A percentile compares a stretch with the other conserved stretches of the same genome.
Conservation (phyloP, 2,113 vertebrate genomes). For the Mesembrinibis cayennensis region DNA sequence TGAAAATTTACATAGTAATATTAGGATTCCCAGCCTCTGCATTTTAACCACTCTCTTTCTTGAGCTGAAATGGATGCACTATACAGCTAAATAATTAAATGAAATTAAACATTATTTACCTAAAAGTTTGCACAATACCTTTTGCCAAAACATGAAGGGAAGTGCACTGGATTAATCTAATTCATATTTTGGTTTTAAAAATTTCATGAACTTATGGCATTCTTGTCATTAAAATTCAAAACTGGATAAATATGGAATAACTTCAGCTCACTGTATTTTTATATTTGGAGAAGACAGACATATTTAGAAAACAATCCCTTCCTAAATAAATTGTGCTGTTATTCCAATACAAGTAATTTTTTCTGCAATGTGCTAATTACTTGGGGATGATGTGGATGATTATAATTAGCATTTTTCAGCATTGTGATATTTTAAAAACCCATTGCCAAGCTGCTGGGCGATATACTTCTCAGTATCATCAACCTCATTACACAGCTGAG, state of each 20-base stretch:
- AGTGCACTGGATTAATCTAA: background rate
- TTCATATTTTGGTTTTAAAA: slow-evolving; percentile 18
- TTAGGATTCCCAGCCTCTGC: background rate
- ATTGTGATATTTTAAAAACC: background rate
- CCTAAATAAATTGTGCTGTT: slow-evolving; percentile 20
- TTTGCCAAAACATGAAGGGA: background rate
- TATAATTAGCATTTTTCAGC: background rate
- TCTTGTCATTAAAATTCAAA: slow-evolving; percentile 39
- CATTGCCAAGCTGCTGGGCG: background rate
- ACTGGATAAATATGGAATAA: slow-evolving; percentile 13
- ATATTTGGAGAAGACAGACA: slow-evolving; percentile 39
- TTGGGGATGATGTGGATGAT: background rate
- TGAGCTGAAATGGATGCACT: background rate
- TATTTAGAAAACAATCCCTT: slow-evolving; percentile 18
- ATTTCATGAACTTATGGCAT: background rate
- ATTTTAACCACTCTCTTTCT: background rate
- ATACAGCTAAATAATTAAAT: slow-evolving; percentile 17
- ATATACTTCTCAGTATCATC: background rate
- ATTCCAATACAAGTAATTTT: background rate
- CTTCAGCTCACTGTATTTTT: slow-evolving; percentile 17
- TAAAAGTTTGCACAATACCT: background rate
- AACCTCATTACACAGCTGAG: background rate
- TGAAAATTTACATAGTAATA: background rate
- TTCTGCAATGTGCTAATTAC: slow-evolving; percentile 9
- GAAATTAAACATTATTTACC: slow-evolving; percentile 14